Evolutionary conservation across 2,113 vertebrate species (phyloP), one percentile per base, ranked within the genome.

Genomic region (Entelurus aequoreus): DNA sequence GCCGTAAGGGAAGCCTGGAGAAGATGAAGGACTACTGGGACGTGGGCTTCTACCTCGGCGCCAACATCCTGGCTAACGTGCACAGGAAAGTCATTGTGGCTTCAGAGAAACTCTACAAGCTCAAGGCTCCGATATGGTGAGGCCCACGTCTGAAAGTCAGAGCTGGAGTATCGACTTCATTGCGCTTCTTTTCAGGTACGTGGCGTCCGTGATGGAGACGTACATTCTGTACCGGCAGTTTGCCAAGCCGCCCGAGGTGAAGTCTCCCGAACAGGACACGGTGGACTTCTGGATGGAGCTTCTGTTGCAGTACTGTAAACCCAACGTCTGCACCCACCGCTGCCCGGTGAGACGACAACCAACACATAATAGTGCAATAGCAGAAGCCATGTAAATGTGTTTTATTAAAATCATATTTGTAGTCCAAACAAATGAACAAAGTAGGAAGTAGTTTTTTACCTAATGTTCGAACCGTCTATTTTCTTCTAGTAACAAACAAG

Each of bases 1-100:
- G 93, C 15, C 86, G 92, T 48, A 95, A 95, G 76, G 95, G 95
- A 53, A 92, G 88, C 61, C 75, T 90, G 74, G 94, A 91, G 87
- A 95, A 94, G 86, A 94, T 96, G 93, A 87, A 86, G 50, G 89
- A 92, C 66, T 97, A 97, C 85, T 96, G 95, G 94, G 94, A 97
- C 6, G 94, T 95, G 0, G 95, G 95, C 6, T 95, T 96, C 76
- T 96, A 92, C 77, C 86, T 97, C 1, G 95, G 94, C 4, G 89
- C 92, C 0, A 92, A 93, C 63, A 93, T 97, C 71, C 84, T 97
- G 1, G 87, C 88, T 36, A 92, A 90, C 0, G 93, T 94, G 58
- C 82, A 90, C 15, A 80, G 60, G 68, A 95, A 94, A 83, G 93
- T 95, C 76, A 91, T 90, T 2, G 89, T 92, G 71, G 92, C 94